Percentiles rank a stretch among this genome's conserved stretches.
Conservation (phyloP, 2,113 vertebrate genomes). For the Epinephelus lanceolatus region DNA sequence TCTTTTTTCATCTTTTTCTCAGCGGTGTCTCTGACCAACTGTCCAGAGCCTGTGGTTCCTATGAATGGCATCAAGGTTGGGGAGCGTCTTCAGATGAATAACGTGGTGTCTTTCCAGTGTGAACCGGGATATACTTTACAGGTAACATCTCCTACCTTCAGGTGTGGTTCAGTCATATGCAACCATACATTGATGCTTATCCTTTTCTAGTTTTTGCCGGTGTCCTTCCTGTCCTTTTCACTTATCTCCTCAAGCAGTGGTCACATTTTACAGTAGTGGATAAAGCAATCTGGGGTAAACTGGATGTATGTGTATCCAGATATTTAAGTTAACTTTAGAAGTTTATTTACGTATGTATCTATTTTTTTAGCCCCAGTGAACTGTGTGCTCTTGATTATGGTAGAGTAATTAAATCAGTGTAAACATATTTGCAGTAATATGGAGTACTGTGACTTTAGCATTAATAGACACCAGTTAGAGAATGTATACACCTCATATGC, state of each 20-base stretch:
- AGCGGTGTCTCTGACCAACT: slow-evolving; percentile 97
- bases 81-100: slow-evolving; percentile 95
- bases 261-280: background rate
- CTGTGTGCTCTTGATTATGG: slow-evolving; percentile 12
- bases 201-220: background rate
- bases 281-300: background rate
- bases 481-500: background rate
- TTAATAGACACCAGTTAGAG: background rate
- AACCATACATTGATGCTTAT: background rate
- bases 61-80: slow-evolving; percentile 93
- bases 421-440: slow-evolving; percentile 10
- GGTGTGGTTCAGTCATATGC: background rate
- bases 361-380: slow-evolving; percentile 6
- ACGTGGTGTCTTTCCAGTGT: slow-evolving; percentile 97
- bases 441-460: background rate
- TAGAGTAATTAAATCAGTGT: slow-evolving; percentile 7
- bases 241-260: background rate
- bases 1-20: slow-evolving; percentile 5
- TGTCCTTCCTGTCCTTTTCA: background rate
- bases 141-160: slow-evolving; percentile 80
- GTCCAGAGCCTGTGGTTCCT: slow-evolving; percentile 92
- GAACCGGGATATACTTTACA: slow-evolving; percentile 96
- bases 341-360: background rate
- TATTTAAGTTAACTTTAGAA: background rate
- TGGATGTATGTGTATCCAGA: background rate